Evolutionary conservation across 64 coral and sea anemone genomes (phyloP), one percentile per base, ranked within the genome.

Genomic region (Pachyseris speciosa): DNA sequence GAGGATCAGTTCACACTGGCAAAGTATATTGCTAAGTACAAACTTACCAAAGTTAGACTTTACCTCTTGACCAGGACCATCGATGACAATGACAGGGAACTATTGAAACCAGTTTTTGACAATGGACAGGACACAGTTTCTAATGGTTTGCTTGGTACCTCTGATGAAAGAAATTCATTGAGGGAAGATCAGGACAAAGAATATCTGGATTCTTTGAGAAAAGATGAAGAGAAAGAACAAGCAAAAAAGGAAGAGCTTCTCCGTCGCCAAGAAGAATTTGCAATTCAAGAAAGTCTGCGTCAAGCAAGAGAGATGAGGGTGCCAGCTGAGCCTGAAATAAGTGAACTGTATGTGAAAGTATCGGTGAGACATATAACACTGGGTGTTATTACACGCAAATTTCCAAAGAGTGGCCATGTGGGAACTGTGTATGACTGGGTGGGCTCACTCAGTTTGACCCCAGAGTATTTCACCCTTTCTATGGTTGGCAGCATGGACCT

Each of bases 361-460:
- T 91, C 44, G 39, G 88, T 91, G 65, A 64, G 75, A 69, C 75
- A 91, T 72, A n/a, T 80, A 16, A 53, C 58, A 38, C 28, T 69
- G 22, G 88, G 88, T 36, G 32, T 81, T 59, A 19, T 37, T 9
- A 69, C 88, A 5, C 43, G 88, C 44, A 40, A 37, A 68, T 91
- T 91, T 70, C 2, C 25, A n/a, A 47, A 63, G 11, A 27, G 53
- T 27, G 28, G 66, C 31, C 29, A 69, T 43, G 45, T 91, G 53
- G 34, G 59, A 67, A 39, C 89, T 69, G 42, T 84, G 12, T 84
- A 91, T 44, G 89, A 91, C 51, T 84, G 77, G 89, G 49, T 84
- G 10, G 89, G 66, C 27, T 84, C 31, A 33, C 77, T 91, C 17
- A 37, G 47, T 41, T 19, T 84, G 9, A 45, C 38, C 28, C 89